These are phyloP conservation scores for Leptonema lineaticorne DNA, from an alignment of 1,140 invertebrate species.

Conservation along the genomic window DNA sequence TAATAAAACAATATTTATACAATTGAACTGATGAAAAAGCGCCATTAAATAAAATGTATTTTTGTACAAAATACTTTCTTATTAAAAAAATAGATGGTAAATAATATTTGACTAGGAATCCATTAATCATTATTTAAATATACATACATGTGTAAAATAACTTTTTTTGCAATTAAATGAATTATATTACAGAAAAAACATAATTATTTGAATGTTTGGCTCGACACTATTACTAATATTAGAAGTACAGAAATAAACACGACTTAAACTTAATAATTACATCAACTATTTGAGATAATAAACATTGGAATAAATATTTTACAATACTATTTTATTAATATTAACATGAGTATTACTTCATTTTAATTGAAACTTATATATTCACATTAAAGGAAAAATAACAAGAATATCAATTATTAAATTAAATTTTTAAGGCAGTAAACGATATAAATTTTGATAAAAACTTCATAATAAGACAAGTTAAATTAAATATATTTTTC, in stretches of 20 bases:
- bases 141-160: background rate
- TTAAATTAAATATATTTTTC: no score
- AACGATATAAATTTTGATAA: no score
- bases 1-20: background rate
- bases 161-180: background rate
- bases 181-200: no score
- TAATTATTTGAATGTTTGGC: no score
- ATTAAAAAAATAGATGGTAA: conserved; percentile 34
- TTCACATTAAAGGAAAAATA: no score
- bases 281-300: background rate
- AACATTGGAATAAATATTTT: background rate
- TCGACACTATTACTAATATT: background rate
- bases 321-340: background rate
- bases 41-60: conserved; percentile 27
- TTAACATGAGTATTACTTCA: no score
- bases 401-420: no score
- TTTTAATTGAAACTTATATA: no score
- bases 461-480: no score
- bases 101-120: conserved; percentile 40
- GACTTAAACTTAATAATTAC: background rate
- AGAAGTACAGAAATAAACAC: background rate
- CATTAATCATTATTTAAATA: conserved; percentile 2
- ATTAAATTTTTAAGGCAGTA: no score
- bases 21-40: background rate
- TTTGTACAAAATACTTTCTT: conserved; percentile 30